These are phyloP conservation scores for Drosophila mimica DNA, from an alignment of 2,888 invertebrate genomes.

Conservation along the genomic window DNA sequence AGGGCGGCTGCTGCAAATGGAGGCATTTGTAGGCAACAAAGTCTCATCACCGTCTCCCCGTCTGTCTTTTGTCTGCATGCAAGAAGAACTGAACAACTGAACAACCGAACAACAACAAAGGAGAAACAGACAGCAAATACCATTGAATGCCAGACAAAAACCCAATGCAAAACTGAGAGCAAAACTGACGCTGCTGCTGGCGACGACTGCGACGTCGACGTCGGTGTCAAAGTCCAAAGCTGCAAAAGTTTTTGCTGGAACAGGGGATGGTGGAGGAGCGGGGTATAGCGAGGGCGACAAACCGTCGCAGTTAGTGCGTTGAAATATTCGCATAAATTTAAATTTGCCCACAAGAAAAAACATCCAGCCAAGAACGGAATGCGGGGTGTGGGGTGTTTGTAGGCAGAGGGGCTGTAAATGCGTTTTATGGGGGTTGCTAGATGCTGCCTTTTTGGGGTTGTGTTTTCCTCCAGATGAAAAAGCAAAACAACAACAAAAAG, in stretches of 20 bases:
- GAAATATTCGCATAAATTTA: slow-evolving; percentile 74
- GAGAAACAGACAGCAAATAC: slow-evolving; percentile 46
- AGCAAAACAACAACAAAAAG: slow-evolving; percentile 39
- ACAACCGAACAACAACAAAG: slow-evolving; percentile 29
- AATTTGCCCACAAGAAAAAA: slow-evolving; percentile 68
- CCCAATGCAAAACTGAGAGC: slow-evolving; percentile 35
- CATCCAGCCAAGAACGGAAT: slow-evolving; percentile 23
- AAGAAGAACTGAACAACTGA: slow-evolving; percentile 59
- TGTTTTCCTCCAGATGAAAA: background rate
- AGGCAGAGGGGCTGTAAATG: slow-evolving; percentile 51
- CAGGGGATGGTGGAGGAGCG: background rate
- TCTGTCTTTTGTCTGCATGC: slow-evolving; percentile 59
- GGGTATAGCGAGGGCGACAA: slow-evolving; percentile 30
- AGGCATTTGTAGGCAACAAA: slow-evolving; percentile 44
- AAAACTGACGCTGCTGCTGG: slow-evolving; percentile 15
- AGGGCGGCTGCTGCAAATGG: slow-evolving; percentile 68
- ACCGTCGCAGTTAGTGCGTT: slow-evolving; percentile 69
- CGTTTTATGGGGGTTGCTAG: slow-evolving; percentile 75
- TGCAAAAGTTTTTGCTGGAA: slow-evolving; percentile 59
- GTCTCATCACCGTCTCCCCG: slow-evolving; percentile 32
- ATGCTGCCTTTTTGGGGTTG: slow-evolving; percentile 58
- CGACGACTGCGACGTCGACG: slow-evolving; percentile 22
- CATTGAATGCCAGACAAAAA: slow-evolving; percentile 56
- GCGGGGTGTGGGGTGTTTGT: background rate
- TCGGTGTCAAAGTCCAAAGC: slow-evolving; percentile 67